Evolutionary conservation across 1,140 invertebrate genomes (phyloP).

Genomic region (Anoplophora glabripennis): DNA sequence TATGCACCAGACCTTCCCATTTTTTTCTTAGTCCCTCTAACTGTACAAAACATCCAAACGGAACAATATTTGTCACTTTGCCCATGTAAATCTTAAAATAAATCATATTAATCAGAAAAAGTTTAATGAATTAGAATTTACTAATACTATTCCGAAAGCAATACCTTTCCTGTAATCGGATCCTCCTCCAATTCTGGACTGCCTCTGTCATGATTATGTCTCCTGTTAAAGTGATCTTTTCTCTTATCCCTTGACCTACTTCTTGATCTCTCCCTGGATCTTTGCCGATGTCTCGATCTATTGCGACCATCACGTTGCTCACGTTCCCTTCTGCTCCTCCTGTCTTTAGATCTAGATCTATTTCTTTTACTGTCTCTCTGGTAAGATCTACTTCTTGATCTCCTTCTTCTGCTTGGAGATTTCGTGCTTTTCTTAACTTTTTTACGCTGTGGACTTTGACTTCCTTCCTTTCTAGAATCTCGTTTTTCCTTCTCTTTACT

Average conservation of each 20-base stretch:
- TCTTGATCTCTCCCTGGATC: conserved; percentile 44
- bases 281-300: conserved; percentile 42
- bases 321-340: conserved; percentile 42
- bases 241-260: conserved; percentile 42
- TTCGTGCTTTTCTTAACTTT: conserved; percentile 18
- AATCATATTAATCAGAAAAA: conserved; percentile 49
- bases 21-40: conserved; percentile 83
- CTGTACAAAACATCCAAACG: conserved; percentile 98
- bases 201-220: conserved; percentile 49
- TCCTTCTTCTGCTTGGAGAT: conserved; percentile 38
- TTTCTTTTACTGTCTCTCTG: conserved; percentile 38
- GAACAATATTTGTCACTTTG: conserved; percentile 92
- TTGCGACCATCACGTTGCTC: conserved; percentile 43
- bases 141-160: too few species aligned
- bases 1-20: conserved; percentile 96
- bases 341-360: conserved; percentile 44
- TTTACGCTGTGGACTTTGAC: conserved; percentile 24
- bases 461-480: neutral
- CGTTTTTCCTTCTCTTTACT: conserved; percentile 25
- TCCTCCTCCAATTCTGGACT: conserved; percentile 60
- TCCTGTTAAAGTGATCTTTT: conserved; percentile 46
- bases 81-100: conserved; percentile 95
- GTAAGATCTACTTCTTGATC: conserved; percentile 45
- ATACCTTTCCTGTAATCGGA: conserved; percentile 61
- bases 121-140: too few species aligned